phyloP scores from a whole-genome alignment of 2,888 invertebrate genomes.

The Acanthosoma haemorrhoidale region DNA sequence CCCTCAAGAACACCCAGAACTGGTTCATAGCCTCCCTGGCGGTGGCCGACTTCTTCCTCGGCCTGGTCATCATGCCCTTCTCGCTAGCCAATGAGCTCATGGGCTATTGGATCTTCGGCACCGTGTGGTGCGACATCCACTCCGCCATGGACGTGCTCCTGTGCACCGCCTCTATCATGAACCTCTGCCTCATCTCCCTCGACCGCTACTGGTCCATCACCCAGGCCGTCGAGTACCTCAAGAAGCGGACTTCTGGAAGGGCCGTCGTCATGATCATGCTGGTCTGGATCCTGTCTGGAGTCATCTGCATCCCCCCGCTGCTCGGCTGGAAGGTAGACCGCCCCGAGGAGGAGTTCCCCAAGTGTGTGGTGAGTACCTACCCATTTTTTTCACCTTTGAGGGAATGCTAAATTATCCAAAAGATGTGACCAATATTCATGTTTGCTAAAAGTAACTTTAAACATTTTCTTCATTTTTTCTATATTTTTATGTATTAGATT shows the following conservation, averaged over 20 bases:
- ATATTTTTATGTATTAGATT: no score
- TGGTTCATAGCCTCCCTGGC: constrained; percentile 97
- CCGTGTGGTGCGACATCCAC: constrained; percentile 94
- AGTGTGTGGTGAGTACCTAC: constrained; percentile 64
- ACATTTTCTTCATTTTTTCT: no score
- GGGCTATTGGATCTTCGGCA: constrained; percentile 97
- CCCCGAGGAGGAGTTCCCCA: constrained; percentile 60
- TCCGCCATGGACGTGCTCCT: constrained; percentile 92
- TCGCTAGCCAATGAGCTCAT: constrained; percentile 93
- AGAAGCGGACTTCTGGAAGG: constrained; percentile 83
- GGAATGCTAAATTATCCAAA: no score
- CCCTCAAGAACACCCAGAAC: constrained; percentile 91
- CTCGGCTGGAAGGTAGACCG: constrained; percentile 87
- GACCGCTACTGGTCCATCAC: constrained; percentile 97
- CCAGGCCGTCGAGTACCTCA: constrained; percentile 85
- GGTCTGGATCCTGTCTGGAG: constrained; percentile 91
- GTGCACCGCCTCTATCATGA: constrained; percentile 95
- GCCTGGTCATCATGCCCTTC: constrained; percentile 93
- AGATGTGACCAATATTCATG: no score
- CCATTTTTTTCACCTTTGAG: no score
- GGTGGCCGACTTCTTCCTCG: constrained; percentile 91
- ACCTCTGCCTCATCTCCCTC: constrained; percentile 89
- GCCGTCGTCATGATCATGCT: constrained; percentile 90
- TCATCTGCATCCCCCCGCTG: constrained; percentile 91
- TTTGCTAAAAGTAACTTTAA: no score